Conservation (phyloP, 1,140 invertebrate species). For the Nephotettix cincticeps region DNA sequence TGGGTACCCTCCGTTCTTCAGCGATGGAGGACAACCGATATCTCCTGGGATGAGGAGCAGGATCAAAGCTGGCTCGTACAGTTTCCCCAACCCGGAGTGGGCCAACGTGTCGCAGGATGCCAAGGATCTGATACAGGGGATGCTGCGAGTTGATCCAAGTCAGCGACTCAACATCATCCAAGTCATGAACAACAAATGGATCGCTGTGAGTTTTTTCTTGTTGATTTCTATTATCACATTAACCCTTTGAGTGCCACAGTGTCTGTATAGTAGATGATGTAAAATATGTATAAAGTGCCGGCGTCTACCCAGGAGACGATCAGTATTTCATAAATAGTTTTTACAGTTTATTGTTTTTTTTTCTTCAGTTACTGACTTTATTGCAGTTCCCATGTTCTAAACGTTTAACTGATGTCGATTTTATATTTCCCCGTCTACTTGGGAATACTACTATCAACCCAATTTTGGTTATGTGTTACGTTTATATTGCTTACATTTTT, state of each 20-base stretch:
- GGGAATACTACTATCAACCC: no score
- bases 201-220: conserved; percentile 81
- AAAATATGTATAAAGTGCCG: not conserved
- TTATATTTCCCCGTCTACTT: no score
- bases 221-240: no score
- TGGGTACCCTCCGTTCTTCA: conserved; percentile 98
- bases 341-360: no score
- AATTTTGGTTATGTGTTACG: no score
- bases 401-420: no score
- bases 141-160: conserved; percentile 91
- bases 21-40: conserved; percentile 94
- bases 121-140: conserved; percentile 91
- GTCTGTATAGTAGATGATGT: not conserved
- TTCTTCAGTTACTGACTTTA: no score
- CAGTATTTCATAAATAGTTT: not conserved
- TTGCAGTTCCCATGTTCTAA: no score
- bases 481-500: no score
- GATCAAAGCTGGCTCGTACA: conserved; percentile 93
- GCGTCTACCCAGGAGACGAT: not conserved
- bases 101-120: conserved; percentile 90
- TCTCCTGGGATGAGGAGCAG: conserved; percentile 99
- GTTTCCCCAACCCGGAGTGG: conserved; percentile 97
- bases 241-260: not conserved
- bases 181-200: conserved; percentile 90
- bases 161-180: conserved; percentile 87